phyloP scores from a whole-genome alignment of 2,797 vertebrate species.

The Pteronotus mesoamericanus region DNA sequence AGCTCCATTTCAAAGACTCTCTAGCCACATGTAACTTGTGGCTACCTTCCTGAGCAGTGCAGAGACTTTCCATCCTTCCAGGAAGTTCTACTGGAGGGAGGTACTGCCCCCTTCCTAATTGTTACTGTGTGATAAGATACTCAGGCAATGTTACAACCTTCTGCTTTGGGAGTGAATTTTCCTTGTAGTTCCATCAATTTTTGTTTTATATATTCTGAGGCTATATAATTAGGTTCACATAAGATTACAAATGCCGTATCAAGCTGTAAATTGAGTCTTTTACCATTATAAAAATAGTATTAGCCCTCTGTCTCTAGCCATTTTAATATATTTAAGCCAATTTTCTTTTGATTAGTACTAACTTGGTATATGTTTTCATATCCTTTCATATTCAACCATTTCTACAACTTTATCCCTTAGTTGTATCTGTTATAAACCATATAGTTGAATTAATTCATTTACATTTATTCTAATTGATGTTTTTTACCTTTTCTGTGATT shows the following conservation, averaged over 20 bases:
- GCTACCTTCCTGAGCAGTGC: background rate
- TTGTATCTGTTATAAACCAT: background rate
- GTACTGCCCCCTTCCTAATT: background rate
- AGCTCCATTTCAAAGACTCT: background rate
- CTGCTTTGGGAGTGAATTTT: background rate
- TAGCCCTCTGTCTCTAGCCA: background rate
- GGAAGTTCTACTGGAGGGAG: background rate
- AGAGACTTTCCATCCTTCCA: background rate
- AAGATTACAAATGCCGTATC: background rate
- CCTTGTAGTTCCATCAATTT: background rate
- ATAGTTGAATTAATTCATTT: background rate
- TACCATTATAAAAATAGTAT: background rate
- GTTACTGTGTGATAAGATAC: background rate
- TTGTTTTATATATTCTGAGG: background rate
- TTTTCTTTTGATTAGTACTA: background rate
- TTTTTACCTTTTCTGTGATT: background rate
- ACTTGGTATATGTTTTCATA: background rate
- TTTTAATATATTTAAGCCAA: background rate
- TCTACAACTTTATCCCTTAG: background rate
- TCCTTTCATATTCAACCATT: background rate
- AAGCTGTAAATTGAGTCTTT: background rate
- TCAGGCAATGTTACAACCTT: background rate
- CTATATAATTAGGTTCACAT: background rate
- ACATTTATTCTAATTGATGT: constrained; percentile 5
- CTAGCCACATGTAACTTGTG: background rate